phyloP scores from a whole-genome alignment of 1,140 invertebrate species.

The Nylanderia fulva region DNA sequence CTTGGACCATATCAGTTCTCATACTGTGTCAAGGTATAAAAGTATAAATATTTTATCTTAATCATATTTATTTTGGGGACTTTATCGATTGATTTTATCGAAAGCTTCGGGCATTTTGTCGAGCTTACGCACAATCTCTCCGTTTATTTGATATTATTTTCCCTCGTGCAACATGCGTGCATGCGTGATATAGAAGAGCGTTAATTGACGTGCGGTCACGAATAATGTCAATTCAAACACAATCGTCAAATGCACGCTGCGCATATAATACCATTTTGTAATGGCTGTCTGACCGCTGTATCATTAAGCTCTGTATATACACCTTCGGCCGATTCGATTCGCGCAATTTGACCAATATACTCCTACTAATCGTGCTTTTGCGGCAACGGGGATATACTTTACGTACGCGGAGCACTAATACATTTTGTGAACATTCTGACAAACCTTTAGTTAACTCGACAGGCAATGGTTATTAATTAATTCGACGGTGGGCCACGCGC shows the following conservation, averaged over 20 bases:
- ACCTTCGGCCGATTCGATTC: slow-evolving; percentile 4
- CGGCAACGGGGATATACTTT: neutral
- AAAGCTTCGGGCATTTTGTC: neutral
- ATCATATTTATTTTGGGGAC: neutral
- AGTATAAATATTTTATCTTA: too few species aligned
- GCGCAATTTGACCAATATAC: slow-evolving; percentile 25
- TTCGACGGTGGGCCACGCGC: slow-evolving; percentile 8
- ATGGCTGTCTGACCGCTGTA: slow-evolving; percentile 39
- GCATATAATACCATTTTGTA: slow-evolving; percentile 50
- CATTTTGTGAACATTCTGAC: too few species aligned
- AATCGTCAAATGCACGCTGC: slow-evolving; percentile 31
- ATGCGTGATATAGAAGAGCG: slow-evolving; percentile 28
- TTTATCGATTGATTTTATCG: slow-evolving; percentile 25
- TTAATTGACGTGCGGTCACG: slow-evolving; percentile 28
- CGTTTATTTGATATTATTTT: slow-evolving; percentile 27
- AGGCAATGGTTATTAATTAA: slow-evolving; percentile 64
- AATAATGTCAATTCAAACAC: slow-evolving; percentile 46
- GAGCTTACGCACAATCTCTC: neutral
- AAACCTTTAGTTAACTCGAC: slow-evolving; percentile 18
- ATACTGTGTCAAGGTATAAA: too few species aligned
- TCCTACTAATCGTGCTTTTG: slow-evolving; percentile 33
- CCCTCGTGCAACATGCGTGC: neutral
- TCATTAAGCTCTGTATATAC: slow-evolving; percentile 33
- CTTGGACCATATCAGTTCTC: neutral
- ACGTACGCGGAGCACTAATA: slow-evolving; percentile 3